A percentile compares a stretch with the other conserved stretches of the same genome.
Conservation (phyloP, 2,113 vertebrate genomes). For the Gyps fulvus region DNA sequence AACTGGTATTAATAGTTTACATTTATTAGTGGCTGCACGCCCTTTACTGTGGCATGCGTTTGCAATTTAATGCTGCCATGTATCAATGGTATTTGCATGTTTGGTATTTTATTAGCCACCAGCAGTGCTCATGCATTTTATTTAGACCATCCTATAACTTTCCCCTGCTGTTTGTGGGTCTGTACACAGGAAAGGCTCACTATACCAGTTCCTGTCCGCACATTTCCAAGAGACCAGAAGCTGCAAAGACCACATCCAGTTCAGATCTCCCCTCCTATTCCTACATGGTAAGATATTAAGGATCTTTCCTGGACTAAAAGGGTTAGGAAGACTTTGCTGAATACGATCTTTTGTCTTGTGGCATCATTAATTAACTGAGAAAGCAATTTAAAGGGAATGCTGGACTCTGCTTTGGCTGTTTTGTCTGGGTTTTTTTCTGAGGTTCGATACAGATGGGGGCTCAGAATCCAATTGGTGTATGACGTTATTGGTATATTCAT, state of each 20-base stretch:
- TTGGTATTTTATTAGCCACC: conserved; percentile 37
- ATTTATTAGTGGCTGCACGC: conserved; percentile 24
- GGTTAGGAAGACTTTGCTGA: background rate
- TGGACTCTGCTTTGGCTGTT: background rate
- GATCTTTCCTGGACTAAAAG: background rate
- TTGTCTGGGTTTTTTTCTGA: background rate
- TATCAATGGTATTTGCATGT: conserved; percentile 25
- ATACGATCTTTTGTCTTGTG: background rate
- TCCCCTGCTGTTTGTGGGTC: background rate
- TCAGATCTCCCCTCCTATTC: background rate
- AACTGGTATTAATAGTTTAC: conserved; percentile 23
- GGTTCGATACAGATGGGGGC: rapidly evolving
- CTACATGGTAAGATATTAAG: background rate
- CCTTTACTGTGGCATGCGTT: background rate
- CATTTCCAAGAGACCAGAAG: background rate
- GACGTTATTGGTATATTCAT: background rate
- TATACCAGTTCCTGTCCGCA: background rate
- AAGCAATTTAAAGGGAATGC: background rate
- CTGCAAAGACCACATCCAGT: background rate
- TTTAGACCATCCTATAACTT: background rate
- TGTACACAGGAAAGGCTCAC: background rate
- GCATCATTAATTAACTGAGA: background rate
- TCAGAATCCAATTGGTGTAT: background rate
- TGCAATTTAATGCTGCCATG: conserved; percentile 40
- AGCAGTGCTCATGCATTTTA: conserved; percentile 23